Evolutionary conservation across 2,113 vertebrate species (phyloP).

Genomic region (Sorex fumeus): DNA sequence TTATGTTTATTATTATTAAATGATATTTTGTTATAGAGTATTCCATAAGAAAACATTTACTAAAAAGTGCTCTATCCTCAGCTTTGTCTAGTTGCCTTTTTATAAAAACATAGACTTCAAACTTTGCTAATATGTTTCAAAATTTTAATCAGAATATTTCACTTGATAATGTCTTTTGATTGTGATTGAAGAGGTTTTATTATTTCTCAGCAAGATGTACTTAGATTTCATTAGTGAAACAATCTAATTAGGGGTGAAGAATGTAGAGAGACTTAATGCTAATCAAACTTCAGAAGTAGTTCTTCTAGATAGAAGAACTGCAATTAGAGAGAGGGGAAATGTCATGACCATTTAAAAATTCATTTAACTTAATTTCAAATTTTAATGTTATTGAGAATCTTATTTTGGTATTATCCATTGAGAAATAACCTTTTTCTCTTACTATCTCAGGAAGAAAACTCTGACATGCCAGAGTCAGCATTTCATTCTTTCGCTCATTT

Average conservation of each 20-base stretch:
- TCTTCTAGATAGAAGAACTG: not conserved
- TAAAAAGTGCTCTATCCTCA: not conserved
- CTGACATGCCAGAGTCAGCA: not conserved
- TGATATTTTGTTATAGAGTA: slow-evolving; percentile 12
- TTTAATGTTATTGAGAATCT: slow-evolving; percentile 17
- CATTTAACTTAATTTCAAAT: not conserved
- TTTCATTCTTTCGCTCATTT: not conserved
- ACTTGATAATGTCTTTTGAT: not conserved
- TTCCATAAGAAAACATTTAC: not conserved
- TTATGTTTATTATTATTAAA: not conserved
- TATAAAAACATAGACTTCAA: not conserved
- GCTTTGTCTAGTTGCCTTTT: not conserved
- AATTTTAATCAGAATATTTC: not conserved
- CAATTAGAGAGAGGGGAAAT: not conserved
- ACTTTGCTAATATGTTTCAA: not conserved
- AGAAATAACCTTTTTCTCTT: not conserved
- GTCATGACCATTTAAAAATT: slow-evolving; percentile 1
- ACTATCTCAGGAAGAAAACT: not conserved
- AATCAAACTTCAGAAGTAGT: not conserved
- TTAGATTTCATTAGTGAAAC: slow-evolving; percentile 31
- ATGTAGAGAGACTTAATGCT: slow-evolving; percentile 40
- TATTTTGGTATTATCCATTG: slow-evolving; percentile 35
- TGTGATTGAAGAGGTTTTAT: slow-evolving; percentile 3
- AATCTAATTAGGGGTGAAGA: slow-evolving; percentile 1
- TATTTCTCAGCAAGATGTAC: not conserved